phyloP scores from a whole-genome alignment of 2,888 invertebrate species.

The Dryobota labecula region DNA sequence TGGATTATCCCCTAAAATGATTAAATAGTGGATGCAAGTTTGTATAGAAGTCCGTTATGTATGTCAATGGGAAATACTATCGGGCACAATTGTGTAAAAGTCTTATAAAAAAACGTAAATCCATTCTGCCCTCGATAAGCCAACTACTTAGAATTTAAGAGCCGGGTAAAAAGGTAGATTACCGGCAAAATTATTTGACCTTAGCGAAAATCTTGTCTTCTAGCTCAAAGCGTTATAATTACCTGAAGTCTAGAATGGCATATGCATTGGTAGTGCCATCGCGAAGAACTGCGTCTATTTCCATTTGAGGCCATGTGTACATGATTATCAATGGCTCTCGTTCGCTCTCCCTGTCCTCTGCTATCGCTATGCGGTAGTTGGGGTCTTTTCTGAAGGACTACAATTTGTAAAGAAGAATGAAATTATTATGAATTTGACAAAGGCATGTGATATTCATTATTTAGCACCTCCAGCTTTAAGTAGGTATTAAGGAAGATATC shows the following conservation, averaged over 20 bases:
- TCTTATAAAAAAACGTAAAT: not conserved
- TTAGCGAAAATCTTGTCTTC: not conserved
- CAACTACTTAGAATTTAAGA: not conserved
- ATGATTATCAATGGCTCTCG: slow-evolving; percentile 93
- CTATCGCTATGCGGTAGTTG: slow-evolving; percentile 94
- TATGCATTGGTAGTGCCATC: slow-evolving; percentile 94
- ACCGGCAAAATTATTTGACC: no score
- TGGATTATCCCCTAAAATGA: no score
- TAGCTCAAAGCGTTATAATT: slow-evolving; percentile 48
- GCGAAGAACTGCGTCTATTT: slow-evolving; percentile 93
- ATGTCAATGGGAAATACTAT: not conserved
- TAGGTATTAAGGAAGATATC: not conserved
- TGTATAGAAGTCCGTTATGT: not conserved
- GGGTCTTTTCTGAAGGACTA: slow-evolving; percentile 84
- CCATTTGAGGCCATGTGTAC: slow-evolving; percentile 95
- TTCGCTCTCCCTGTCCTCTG: slow-evolving; percentile 91
- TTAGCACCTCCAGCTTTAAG: not conserved
- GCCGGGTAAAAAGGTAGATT: not conserved
- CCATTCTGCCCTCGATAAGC: not conserved
- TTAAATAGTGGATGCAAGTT: not conserved
- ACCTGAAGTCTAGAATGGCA: slow-evolving; percentile 94
- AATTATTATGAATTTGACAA: not conserved
- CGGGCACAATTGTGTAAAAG: not conserved
- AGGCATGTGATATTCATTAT: not conserved
- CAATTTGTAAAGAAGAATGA: not conserved